phyloP scores from a whole-genome alignment of 2,888 invertebrate species.

The Andricus curvator region DNA sequence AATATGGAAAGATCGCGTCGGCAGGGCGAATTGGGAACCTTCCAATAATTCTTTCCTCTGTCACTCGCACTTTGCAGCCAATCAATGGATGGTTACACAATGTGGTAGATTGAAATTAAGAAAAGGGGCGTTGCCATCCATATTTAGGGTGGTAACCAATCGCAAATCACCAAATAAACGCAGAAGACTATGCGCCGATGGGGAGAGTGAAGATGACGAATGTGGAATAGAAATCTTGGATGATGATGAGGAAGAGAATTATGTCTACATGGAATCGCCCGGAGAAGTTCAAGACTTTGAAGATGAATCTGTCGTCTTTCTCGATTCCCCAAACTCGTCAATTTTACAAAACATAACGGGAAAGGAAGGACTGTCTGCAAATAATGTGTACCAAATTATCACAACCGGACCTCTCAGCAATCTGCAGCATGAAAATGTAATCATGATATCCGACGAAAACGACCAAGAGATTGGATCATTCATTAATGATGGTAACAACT shows the following conservation, averaged over 20 bases:
- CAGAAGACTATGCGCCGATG: constrained; percentile 53
- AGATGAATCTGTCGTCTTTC: constrained; percentile 41
- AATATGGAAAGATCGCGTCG: constrained; percentile 73
- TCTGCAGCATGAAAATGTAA: constrained; percentile 55
- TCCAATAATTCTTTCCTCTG: constrained; percentile 75
- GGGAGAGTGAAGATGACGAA: constrained; percentile 53
- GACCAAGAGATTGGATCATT: constrained; percentile 56
- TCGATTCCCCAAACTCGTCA: constrained; percentile 11
- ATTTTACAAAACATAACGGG: constrained; percentile 20
- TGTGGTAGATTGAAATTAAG: constrained; percentile 70
- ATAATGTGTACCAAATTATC: constrained; percentile 41
- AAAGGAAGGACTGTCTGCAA: not conserved
- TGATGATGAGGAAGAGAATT: constrained; percentile 51
- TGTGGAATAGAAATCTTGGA: constrained; percentile 62
- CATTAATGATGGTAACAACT: constrained; percentile 51
- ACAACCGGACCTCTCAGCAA: constrained; percentile 47
- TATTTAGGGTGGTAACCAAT: constrained; percentile 71
- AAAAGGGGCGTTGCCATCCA: constrained; percentile 72
- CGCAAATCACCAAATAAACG: constrained; percentile 72
- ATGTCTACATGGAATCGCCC: constrained; percentile 8
- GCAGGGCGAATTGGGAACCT: constrained; percentile 75
- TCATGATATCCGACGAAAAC: constrained; percentile 60
- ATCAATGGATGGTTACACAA: constrained; percentile 68
- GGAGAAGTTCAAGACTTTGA: constrained; percentile 48
- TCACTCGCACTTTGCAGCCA: constrained; percentile 72